phyloP scores from a whole-genome alignment of 2,797 vertebrate genomes.

The Scolopax rusticola region DNA sequence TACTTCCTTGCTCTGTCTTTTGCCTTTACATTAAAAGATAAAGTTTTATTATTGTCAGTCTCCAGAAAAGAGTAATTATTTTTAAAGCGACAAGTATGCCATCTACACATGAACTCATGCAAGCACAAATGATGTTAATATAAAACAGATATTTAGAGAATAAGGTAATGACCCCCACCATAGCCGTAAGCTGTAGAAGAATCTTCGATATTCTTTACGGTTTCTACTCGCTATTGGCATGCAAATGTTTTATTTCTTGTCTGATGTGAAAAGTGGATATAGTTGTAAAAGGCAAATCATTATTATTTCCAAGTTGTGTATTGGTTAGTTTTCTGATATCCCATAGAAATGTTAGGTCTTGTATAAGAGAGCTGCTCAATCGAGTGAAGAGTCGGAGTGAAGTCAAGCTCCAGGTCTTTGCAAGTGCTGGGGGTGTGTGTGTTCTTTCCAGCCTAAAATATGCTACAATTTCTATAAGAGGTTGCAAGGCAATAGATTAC shows the following conservation, averaged over 20 bases:
- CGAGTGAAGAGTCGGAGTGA: not conserved
- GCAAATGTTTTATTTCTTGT: not conserved
- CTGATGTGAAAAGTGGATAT: not conserved
- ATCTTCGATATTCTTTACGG: not conserved
- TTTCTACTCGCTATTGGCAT: not conserved
- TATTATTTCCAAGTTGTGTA: not conserved
- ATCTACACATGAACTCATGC: not conserved
- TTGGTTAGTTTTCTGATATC: not conserved
- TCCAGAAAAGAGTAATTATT: not conserved
- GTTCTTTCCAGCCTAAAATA: not conserved
- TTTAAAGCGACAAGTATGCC: not conserved
- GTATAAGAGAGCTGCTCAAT: not conserved
- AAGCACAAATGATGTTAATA: not conserved
- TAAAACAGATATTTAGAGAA: not conserved
- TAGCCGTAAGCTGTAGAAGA: not conserved
- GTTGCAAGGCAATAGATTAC: slow-evolving; percentile 3
- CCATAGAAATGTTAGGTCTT: accelerated
- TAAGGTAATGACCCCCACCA: accelerated
- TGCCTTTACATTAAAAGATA: not conserved
- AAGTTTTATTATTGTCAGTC: not conserved
- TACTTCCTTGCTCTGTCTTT: slow-evolving; percentile 19
- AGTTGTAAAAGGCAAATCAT: not conserved
- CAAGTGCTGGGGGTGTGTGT: not conserved
- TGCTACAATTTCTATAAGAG: not conserved
- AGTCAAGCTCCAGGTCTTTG: not conserved